Evolutionary conservation across 2,113 vertebrate genomes (phyloP).

Genomic region (Australoheros scitulus): DNA sequence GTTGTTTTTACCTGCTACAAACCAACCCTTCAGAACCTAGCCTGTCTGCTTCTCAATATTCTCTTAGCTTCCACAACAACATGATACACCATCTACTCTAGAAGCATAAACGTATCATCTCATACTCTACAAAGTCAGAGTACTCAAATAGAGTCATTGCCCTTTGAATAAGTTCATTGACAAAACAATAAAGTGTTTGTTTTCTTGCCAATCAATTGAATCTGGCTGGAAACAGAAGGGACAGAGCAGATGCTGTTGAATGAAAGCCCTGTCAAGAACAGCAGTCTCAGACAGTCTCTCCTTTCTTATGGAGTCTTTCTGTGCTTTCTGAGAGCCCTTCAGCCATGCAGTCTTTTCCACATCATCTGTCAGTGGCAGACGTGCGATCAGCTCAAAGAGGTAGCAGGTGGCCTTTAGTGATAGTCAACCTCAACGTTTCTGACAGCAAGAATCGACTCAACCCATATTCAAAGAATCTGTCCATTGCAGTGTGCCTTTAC

Average conservation of each 20-base stretch:
- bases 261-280: conserved; percentile 66
- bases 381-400: conserved; percentile 49
- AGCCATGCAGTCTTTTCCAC: conserved; percentile 53
- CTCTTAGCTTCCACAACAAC: not conserved
- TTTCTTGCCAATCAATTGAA: conserved; percentile 46
- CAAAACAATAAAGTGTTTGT: conserved; percentile 58
- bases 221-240: conserved; percentile 24
- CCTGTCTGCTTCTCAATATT: not conserved
- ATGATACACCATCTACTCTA: conserved; percentile 20
- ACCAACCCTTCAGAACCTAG: not conserved
- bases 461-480: not conserved
- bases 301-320: conserved; percentile 62
- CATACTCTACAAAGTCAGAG: conserved; percentile 18
- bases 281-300: conserved; percentile 56
- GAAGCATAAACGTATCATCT: conserved; percentile 27
- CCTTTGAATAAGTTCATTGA: conserved; percentile 56
- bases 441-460: not conserved
- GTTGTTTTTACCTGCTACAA: not conserved
- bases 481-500: not conserved
- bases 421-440: conserved; percentile 21
- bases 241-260: conserved; percentile 66
- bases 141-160: conserved; percentile 27
- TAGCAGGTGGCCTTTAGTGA: conserved; percentile 65
- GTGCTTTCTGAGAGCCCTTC: conserved; percentile 54
- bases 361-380: conserved; percentile 70